Evolutionary conservation across 2,888 invertebrate genomes (phyloP), one percentile per base, ranked within the genome.

Genomic region (Beris morrisii): DNA sequence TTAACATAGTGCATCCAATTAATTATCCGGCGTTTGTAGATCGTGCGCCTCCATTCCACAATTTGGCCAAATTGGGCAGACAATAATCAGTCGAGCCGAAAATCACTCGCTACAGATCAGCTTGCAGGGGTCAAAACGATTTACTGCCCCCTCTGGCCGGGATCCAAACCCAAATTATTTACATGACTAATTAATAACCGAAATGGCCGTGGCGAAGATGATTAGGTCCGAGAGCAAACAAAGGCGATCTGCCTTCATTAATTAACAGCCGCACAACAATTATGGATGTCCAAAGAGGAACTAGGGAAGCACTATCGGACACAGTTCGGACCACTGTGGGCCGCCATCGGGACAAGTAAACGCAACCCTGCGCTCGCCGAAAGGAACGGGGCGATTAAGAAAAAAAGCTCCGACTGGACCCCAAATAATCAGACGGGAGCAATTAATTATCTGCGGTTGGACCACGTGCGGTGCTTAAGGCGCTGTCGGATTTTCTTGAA

Each of bases 271-370:
- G 12, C 31, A 46, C 4, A 32, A 32, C 30, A 46, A 55, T 55
- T 55, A 46, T n/a, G 30, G 50, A 50, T 13, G 48, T n/a, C 52
- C 38, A 61, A 61, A 50, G 43, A 45, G 45, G 12, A 61, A 58
- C 55, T 64, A 56, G 53, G 57, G 66, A 22, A 38, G 67, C 69
- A 67, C 67, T 57, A 67, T 59, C 65, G 63, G 38, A 5, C 38
- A 1, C 1, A 38, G 38, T 9, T 38, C 38, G 38, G 5, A 38
- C 38, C 38, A 7, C 38, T 38, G 38, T 38, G 38, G 38, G 9
- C 38, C 9, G 38, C 9, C 38, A 22, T 22, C 22, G 22, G 22
- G 22, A 3, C 22, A 22, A 22, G 2, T 3, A 38, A 7, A 9
- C 9, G 38, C 38, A 38, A 3, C 38, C 38, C 38, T 38, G 38